A percentile compares a stretch with the other conserved stretches of the same genome.
These are phyloP conservation scores for Probosciger aterrimus DNA, from an alignment of 2,113 vertebrate species.

Conservation along the genomic window DNA sequence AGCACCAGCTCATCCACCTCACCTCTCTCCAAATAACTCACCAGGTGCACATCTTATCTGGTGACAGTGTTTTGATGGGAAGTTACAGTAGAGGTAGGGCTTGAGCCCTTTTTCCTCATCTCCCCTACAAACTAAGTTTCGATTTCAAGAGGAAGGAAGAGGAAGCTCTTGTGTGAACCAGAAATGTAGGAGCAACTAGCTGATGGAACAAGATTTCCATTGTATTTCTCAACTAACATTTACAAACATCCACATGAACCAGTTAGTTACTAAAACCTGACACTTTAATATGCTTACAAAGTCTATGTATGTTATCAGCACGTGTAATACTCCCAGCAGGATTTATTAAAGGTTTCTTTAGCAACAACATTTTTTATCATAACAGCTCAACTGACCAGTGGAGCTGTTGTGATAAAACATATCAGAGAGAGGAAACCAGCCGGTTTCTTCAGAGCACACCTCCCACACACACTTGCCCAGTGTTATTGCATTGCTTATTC, in stretches of 20 bases:
- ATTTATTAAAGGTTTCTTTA: slow-evolving; percentile 68
- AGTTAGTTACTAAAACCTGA: slow-evolving; percentile 9
- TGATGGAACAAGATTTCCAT: background rate
- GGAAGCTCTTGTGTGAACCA: background rate
- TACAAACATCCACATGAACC: background rate
- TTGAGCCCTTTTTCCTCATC: background rate
- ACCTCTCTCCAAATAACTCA: background rate
- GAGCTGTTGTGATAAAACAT: background rate
- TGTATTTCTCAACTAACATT: background rate
- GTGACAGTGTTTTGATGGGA: background rate
- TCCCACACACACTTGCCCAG: slow-evolving; percentile 45
- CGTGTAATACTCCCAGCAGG: slow-evolving; percentile 38
- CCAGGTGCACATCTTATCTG: background rate
- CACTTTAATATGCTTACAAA: slow-evolving; percentile 61
- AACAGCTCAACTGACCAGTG: slow-evolving; percentile 36
- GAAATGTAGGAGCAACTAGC: background rate
- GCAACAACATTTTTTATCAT: slow-evolving; percentile 69
- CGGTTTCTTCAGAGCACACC: slow-evolving; percentile 19
- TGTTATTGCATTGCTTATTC: slow-evolving; percentile 27
- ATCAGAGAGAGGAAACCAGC: slow-evolving; percentile 39
- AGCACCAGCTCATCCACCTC: background rate
- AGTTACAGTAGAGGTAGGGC: background rate
- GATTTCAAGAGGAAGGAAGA: background rate
- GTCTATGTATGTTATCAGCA: slow-evolving; percentile 62
- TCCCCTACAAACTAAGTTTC: background rate